A percentile compares a stretch with the other conserved stretches of the same genome.
These are phyloP conservation scores for Encarsia formosa DNA, from an alignment of 2,888 invertebrate species.

Conservation along the genomic window DNA sequence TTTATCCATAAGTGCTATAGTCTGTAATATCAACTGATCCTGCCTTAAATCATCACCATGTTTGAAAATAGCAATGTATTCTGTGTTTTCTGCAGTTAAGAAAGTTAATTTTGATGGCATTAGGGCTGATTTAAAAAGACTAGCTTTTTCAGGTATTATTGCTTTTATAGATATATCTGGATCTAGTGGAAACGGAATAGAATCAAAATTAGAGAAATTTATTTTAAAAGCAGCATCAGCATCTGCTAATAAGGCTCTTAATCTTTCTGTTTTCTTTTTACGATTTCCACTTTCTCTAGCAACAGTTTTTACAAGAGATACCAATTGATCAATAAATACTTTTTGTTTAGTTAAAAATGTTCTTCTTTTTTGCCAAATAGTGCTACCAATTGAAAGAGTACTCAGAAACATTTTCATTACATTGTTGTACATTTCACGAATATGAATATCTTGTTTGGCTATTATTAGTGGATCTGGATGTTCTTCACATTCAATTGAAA, in stretches of 20 bases:
- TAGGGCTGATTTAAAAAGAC: slow-evolving; percentile 91
- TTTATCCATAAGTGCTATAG: slow-evolving; percentile 98
- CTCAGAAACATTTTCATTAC: slow-evolving; percentile 85
- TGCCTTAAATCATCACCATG: slow-evolving; percentile 96
- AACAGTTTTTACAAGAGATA: slow-evolving; percentile 81
- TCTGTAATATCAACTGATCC: slow-evolving; percentile 95
- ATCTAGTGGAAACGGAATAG: slow-evolving; percentile 91
- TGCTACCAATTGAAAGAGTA: slow-evolving; percentile 64
- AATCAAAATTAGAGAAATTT: slow-evolving; percentile 86
- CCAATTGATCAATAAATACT: slow-evolving; percentile 85
- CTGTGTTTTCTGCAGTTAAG: slow-evolving; percentile 71
- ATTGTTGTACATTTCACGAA: slow-evolving; percentile 80
- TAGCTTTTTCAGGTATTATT: slow-evolving; percentile 75
- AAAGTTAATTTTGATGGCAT: slow-evolving; percentile 94
- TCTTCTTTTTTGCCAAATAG: slow-evolving; percentile 70
- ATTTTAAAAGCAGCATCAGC: slow-evolving; percentile 73
- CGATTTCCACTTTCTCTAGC: slow-evolving; percentile 88
- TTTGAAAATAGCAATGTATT: slow-evolving; percentile 95
- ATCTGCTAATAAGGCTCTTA: slow-evolving; percentile 79
- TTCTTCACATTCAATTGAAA: slow-evolving; percentile 91
- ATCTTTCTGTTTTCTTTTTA: slow-evolving; percentile 84
- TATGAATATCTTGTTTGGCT: slow-evolving; percentile 67
- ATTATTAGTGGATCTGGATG: slow-evolving; percentile 60
- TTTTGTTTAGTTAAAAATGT: slow-evolving; percentile 80
- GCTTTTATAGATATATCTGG: slow-evolving; percentile 85